phyloP scores from a whole-genome alignment of 2,797 vertebrate genomes.

The Dendrocincla fuliginosa region DNA sequence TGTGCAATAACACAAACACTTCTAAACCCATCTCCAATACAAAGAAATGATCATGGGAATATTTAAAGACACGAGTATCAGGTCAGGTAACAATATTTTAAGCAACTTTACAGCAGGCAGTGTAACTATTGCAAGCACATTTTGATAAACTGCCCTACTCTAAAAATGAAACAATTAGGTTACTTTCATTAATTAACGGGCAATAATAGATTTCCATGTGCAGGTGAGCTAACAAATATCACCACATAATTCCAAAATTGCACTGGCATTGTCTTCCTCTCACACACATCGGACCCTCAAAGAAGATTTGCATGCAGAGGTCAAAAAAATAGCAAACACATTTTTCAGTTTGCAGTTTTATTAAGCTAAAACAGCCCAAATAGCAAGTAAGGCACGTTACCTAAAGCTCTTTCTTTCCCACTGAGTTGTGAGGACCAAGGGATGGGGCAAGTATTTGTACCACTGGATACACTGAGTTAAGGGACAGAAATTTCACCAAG shows the following conservation, averaged over 20 bases:
- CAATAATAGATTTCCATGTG: not conserved
- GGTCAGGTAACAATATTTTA: not conserved
- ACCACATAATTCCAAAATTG: not conserved
- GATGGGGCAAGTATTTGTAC: not conserved
- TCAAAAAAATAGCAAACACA: not conserved
- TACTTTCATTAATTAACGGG: not conserved
- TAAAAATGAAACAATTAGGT: not conserved
- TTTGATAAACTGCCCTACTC: not conserved
- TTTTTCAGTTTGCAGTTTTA: not conserved
- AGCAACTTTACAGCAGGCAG: not conserved
- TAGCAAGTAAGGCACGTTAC: rapidly evolving
- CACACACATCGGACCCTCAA: not conserved
- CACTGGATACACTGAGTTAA: not conserved
- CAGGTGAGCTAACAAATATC: not conserved
- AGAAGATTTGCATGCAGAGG: not conserved
- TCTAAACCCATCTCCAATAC: not conserved
- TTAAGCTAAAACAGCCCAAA: not conserved
- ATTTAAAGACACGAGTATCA: not conserved
- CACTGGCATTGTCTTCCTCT: not conserved
- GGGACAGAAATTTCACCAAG: not conserved
- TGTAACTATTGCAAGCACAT: not conserved
- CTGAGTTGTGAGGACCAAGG: not conserved
- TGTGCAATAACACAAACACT: not conserved
- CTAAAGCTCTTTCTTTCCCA: not conserved
- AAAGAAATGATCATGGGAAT: not conserved